Percentiles rank a stretch among this genome's conserved stretches.
Evolutionary conservation across 1,140 invertebrate species (phyloP).

Genomic region (Rhopalosiphum maidis): DNA sequence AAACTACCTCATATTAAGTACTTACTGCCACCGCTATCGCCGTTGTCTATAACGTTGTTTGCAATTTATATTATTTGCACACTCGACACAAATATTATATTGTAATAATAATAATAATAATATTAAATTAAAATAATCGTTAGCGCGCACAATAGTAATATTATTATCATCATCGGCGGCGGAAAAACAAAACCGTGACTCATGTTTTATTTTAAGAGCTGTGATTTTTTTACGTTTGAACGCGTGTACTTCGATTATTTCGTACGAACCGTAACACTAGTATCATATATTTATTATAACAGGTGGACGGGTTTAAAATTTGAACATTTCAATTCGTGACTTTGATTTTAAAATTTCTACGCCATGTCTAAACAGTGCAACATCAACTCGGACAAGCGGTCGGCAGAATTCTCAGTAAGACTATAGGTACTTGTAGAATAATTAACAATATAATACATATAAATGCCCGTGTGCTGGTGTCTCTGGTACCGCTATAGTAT

Average conservation of each 20-base stretch:
- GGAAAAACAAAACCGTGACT: slow-evolving; percentile 39
- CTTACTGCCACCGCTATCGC: neutral
- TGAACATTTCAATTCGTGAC: neutral
- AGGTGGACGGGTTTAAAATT: neutral
- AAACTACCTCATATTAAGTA: neutral
- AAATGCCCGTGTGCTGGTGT: too few species aligned
- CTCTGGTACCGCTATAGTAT: neutral
- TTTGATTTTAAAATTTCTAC: neutral
- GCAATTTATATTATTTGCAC: neutral
- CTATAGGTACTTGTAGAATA: too few species aligned
- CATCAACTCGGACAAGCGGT: neutral
- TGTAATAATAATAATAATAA: neutral
- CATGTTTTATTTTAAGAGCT: slow-evolving; percentile 39
- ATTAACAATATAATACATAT: too few species aligned
- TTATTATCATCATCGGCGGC: neutral
- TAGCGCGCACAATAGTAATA: neutral
- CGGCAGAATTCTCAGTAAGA: too few species aligned
- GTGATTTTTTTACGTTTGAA: neutral
- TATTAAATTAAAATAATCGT: neutral
- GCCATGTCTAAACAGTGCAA: neutral
- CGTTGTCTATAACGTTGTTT: neutral
- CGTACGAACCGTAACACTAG: neutral
- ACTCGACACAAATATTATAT: neutral
- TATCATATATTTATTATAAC: neutral
- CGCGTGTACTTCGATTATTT: neutral